These are phyloP conservation scores for Idaea straminata DNA, from an alignment of 2,888 invertebrate species.

Conservation along the genomic window DNA sequence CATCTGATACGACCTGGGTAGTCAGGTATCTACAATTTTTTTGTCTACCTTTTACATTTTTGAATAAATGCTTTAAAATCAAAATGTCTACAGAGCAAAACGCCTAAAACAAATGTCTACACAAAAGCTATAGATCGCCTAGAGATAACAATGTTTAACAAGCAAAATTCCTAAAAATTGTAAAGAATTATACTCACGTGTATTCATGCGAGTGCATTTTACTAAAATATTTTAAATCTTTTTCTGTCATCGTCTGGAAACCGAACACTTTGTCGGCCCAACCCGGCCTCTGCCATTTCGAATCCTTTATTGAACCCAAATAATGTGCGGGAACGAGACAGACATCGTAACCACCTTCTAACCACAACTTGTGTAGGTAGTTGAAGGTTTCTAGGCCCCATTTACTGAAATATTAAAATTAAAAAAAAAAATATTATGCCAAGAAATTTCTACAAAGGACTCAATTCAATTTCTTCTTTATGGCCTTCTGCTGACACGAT, in stretches of 20 bases:
- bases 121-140: too few relatives aligned
- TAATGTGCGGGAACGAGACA: conserved; percentile 52
- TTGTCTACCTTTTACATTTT: too few relatives aligned
- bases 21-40: too few relatives aligned
- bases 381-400: conserved; percentile 83
- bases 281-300: conserved; percentile 24
- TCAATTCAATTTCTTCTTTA: too few relatives aligned
- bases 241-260: conserved; percentile 40
- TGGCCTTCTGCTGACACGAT: too few relatives aligned
- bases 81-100: too few relatives aligned
- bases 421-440: neutral
- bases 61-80: too few relatives aligned
- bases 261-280: conserved; percentile 57
- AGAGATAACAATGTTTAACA: too few relatives aligned
- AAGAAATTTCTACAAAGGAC: too few relatives aligned
- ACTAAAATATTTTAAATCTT: conserved; percentile 48
- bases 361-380: conserved; percentile 81
- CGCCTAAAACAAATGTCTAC: too few relatives aligned
- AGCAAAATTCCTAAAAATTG: neutral
- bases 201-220: conserved; percentile 42
- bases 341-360: conserved; percentile 66
- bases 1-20: too few relatives aligned
- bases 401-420: conserved; percentile 67
- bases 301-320: conserved; percentile 33
- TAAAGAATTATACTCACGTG: conserved; percentile 42